phyloP scores from a whole-genome alignment of 2,113 vertebrate species.

The Spermophilus dauricus region DNA sequence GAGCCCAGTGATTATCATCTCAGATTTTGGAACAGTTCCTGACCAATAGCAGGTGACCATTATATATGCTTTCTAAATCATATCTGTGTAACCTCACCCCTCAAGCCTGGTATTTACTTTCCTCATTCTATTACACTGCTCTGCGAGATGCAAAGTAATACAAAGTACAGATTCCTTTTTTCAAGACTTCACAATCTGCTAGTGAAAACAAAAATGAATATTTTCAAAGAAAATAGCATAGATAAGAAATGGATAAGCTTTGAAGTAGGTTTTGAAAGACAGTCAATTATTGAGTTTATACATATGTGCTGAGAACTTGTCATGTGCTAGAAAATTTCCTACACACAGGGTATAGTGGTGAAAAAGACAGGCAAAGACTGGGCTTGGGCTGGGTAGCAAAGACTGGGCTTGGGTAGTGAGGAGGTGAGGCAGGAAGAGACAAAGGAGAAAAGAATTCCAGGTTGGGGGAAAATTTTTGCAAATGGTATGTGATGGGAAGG shows the following conservation, averaged over 20 bases:
- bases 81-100: neutral
- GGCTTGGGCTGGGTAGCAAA: neutral
- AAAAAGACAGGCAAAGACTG: neutral
- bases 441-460: neutral
- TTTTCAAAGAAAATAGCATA: constrained; percentile 49
- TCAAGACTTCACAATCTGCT: neutral
- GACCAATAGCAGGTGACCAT: neutral
- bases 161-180: constrained; percentile 11
- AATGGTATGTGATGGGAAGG: neutral
- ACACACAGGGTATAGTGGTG: neutral
- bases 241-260: constrained; percentile 45
- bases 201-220: constrained; percentile 50
- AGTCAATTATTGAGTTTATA: neutral
- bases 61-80: constrained; percentile 3
- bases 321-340: neutral
- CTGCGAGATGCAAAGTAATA: neutral
- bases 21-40: neutral
- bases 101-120: constrained; percentile 29
- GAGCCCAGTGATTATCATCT: neutral
- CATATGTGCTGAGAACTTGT: neutral
- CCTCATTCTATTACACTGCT: neutral
- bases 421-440: neutral
- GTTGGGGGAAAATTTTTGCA: neutral
- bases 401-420: neutral
- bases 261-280: constrained; percentile 9